Evolutionary conservation across 2,113 vertebrate species (phyloP).

Genomic region (Mungos mungo): DNA sequence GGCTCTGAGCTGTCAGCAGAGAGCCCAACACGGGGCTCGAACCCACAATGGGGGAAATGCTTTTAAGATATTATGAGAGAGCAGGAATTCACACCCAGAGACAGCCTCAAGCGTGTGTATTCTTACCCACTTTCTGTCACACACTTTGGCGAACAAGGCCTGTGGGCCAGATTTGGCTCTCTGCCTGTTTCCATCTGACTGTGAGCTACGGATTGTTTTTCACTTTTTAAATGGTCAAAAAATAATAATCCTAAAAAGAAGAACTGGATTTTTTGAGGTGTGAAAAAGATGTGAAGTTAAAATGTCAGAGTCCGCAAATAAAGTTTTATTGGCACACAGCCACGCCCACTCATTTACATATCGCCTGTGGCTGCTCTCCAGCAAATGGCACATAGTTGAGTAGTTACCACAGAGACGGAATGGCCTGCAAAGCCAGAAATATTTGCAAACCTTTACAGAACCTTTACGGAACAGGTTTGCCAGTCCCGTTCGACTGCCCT

Average conservation of each 20-base stretch:
- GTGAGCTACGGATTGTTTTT: background rate
- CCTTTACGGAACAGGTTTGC: background rate
- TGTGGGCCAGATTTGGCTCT: background rate
- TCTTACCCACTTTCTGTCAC: background rate
- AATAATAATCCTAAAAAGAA: background rate
- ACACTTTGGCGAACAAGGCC: background rate
- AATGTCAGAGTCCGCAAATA: background rate
- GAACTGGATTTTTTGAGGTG: background rate
- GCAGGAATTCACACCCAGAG: background rate
- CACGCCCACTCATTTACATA: background rate
- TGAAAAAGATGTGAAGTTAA: background rate
- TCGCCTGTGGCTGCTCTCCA: background rate
- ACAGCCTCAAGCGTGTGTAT: fast-evolving
- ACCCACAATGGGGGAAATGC: too few relatives aligned
- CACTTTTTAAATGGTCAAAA: background rate
- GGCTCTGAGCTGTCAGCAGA: too few relatives aligned
- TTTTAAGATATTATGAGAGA: background rate
- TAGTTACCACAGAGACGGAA: background rate
- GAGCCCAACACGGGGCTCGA: too few relatives aligned
- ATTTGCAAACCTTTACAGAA: background rate
- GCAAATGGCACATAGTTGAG: too few relatives aligned
- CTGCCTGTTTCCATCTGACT: background rate
- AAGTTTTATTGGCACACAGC: background rate
- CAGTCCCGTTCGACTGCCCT: background rate
- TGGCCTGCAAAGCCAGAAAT: background rate